These are phyloP conservation scores for Cataglyphis livida DNA, from an alignment of 2,888 invertebrate genomes.

Conservation along the genomic window DNA sequence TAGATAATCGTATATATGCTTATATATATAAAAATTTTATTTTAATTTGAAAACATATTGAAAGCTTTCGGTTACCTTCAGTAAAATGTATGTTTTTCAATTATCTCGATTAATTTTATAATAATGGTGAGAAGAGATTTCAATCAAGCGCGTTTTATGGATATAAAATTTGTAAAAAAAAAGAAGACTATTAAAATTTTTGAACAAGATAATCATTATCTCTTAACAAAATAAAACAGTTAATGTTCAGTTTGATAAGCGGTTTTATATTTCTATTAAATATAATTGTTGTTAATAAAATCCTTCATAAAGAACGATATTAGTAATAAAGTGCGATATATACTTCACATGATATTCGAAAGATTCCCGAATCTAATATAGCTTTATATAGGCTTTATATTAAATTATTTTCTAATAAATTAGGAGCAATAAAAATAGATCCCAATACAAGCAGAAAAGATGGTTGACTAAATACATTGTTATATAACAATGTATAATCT, in stretches of 20 bases:
- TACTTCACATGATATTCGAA: not conserved
- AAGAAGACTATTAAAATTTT: not conserved
- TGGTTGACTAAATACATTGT: too few relatives aligned
- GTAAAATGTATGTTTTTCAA: conserved; percentile 2
- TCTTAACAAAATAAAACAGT: not conserved
- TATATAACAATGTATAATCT: too few relatives aligned
- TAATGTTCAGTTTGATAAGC: not conserved
- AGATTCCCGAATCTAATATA: not conserved
- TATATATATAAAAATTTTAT: not conserved
- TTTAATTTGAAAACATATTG: not conserved
- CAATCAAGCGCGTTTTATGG: not conserved
- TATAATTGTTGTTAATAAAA: conserved; percentile 17
- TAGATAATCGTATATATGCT: not conserved
- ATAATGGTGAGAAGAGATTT: not conserved
- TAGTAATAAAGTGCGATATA: not conserved
- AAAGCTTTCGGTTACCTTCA: not conserved
- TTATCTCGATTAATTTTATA: conserved; percentile 22
- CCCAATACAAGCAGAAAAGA: too few relatives aligned
- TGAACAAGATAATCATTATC: not conserved
- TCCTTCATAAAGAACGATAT: not conserved
- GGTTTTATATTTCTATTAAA: conserved; percentile 12
- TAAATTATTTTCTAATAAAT: conserved; percentile 13
- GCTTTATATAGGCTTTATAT: not conserved
- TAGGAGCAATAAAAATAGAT: too few relatives aligned
- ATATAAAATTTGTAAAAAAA: not conserved